Percentiles rank a stretch among this genome's conserved stretches.
Evolutionary conservation across 2,797 vertebrate genomes (phyloP).

Genomic region (Chaenodraco wilsoni): DNA sequence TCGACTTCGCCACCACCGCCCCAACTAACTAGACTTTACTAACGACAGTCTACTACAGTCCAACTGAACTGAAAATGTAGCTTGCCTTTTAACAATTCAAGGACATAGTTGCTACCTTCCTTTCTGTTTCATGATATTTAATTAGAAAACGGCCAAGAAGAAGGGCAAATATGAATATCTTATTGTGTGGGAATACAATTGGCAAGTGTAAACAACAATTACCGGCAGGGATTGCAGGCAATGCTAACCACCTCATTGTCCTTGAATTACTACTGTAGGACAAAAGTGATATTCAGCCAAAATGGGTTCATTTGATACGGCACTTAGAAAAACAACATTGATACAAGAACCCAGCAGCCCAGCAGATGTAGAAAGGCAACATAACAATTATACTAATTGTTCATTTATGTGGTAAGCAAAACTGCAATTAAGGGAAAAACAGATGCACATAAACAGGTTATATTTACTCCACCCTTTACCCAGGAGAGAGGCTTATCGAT

Average conservation of each 20-base stretch:
- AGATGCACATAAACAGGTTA: conserved; percentile 57
- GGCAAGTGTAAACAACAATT: conserved; percentile 1
- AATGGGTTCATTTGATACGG: conserved; percentile 33
- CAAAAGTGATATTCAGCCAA: conserved; percentile 25
- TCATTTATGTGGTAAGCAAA: conserved; percentile 67
- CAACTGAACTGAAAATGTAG: not conserved
- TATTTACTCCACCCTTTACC: conserved; percentile 61
- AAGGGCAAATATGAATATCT: not conserved
- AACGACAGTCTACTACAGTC: no score
- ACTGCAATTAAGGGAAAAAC: conserved; percentile 64
- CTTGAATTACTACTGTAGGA: conserved; percentile 36
- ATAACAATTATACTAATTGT: conserved; percentile 64
- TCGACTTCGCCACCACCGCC: no score
- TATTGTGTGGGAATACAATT: not conserved
- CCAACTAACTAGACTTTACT: no score
- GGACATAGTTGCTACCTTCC: not conserved
- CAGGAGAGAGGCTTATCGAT: conserved; percentile 62
- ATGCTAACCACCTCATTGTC: conserved; percentile 27
- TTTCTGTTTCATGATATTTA: not conserved
- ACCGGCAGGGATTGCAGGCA: not conserved
- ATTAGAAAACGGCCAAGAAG: not conserved
- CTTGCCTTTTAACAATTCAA: not conserved
- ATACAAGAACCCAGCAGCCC: conserved; percentile 14
- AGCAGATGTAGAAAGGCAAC: conserved; percentile 44
- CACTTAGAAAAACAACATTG: conserved; percentile 22